Conservation (phyloP, 1,140 invertebrate species). For the Cherax quadricarinatus region DNA sequence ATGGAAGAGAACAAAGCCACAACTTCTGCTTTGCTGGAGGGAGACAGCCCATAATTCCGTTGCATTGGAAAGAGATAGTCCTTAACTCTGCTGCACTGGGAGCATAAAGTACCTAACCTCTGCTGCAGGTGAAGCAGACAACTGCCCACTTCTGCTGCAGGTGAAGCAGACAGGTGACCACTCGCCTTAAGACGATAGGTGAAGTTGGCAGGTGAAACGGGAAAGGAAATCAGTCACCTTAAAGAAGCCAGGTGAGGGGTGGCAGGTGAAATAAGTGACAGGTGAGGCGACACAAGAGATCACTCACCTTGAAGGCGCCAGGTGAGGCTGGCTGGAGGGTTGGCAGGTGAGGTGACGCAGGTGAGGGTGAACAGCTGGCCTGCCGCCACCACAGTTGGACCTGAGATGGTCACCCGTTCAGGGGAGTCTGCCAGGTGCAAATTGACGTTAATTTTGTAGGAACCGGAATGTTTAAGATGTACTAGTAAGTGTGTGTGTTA, state of each 20-base stretch:
- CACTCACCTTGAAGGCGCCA: constrained; percentile 46
- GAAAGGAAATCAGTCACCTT: no score
- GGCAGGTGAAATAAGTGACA: constrained; percentile 5
- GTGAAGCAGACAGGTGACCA: not conserved
- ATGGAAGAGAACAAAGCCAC: no score
- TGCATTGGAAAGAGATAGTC: no score
- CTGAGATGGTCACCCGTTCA: constrained; percentile 3
- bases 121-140: not conserved
- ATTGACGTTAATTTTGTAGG: not conserved
- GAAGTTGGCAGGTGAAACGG: constrained; percentile 30
- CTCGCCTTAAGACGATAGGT: constrained; percentile 52
- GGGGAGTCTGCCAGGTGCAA: constrained; percentile 10
- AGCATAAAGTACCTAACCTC: no score
- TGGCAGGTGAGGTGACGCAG: constrained; percentile 42
- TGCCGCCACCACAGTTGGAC: constrained; percentile 13
- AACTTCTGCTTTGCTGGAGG: no score
- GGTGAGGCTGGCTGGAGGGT: constrained; percentile 40
- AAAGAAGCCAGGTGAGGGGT: constrained; percentile 13
- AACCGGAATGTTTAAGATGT: not conserved
- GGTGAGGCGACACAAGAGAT: not conserved
- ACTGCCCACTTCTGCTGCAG: no score
- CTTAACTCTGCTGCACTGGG: no score
- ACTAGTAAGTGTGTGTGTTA: not conserved
- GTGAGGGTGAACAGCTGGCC: constrained; percentile 39
- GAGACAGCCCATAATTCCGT: no score